Evolutionary conservation across 2,113 vertebrate genomes (phyloP).

Genomic region (Chrysochloris asiatica): DNA sequence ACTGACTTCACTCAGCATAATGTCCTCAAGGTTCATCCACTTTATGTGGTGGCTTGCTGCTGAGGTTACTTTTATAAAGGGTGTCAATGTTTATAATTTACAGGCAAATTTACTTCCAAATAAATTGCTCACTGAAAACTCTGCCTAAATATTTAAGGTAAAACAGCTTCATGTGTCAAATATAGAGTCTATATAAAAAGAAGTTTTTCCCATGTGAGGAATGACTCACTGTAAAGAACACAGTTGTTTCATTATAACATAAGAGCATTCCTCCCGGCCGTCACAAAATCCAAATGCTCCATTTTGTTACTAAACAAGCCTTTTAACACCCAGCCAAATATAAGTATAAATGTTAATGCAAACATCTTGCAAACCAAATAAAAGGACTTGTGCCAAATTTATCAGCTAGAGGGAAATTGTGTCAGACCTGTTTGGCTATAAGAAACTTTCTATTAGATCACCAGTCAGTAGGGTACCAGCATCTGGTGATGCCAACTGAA

Average conservation of each 20-base stretch:
- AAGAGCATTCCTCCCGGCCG: constrained; percentile 55
- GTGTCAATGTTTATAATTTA: constrained; percentile 51
- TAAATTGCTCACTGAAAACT: constrained; percentile 49
- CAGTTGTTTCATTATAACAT: constrained; percentile 62
- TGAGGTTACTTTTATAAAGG: constrained; percentile 34
- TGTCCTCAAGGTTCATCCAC: too few species aligned
- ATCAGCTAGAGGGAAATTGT: constrained; percentile 69
- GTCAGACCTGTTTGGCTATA: constrained; percentile 68
- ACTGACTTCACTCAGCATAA: too few species aligned
- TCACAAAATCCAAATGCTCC: constrained; percentile 65
- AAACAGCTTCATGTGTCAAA: constrained; percentile 42
- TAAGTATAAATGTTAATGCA: constrained; percentile 71
- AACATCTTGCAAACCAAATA: constrained; percentile 71
- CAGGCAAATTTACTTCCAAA: constrained; percentile 52
- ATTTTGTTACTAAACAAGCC: constrained; percentile 68
- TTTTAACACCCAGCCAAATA: constrained; percentile 64
- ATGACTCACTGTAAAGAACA: constrained; percentile 67
- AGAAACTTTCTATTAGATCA: constrained; percentile 77
- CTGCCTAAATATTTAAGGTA: constrained; percentile 60
- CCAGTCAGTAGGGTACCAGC: constrained; percentile 78
- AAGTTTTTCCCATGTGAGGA: constrained; percentile 58
- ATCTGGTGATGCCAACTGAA: constrained; percentile 81
- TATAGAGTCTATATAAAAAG: constrained; percentile 65
- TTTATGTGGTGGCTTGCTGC: too few species aligned
- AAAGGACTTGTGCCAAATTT: constrained; percentile 69